Evolutionary conservation across 1,140 invertebrate species (phyloP).

Genomic region (Laupala kohalensis): DNA sequence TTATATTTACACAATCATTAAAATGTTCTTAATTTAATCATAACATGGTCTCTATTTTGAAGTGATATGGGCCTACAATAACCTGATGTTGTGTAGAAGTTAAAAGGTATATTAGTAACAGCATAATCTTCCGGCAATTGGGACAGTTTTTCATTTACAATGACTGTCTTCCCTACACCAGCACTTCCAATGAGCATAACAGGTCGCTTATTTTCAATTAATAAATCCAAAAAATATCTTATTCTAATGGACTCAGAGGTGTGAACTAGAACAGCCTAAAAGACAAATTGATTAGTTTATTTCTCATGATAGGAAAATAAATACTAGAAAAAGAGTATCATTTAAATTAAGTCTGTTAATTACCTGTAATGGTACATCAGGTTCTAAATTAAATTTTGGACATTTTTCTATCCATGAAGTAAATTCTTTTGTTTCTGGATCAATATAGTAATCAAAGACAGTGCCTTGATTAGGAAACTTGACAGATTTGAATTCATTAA

Average conservation of each 20-base stretch:
- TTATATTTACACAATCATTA: background rate
- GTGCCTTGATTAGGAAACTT: constrained; percentile 84
- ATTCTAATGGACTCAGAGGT: constrained; percentile 86
- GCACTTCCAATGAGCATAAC: constrained; percentile 89
- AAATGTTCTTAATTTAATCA: no score
- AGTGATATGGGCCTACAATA: constrained; percentile 5
- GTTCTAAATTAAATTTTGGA: constrained; percentile 80
- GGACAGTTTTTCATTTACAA: constrained; percentile 74
- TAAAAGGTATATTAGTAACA: constrained; percentile 85
- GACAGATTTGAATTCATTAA: constrained; percentile 88
- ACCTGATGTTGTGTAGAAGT: constrained; percentile 86
- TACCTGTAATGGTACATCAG: constrained; percentile 80
- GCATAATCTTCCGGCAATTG: constrained; percentile 73
- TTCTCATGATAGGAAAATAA: no score
- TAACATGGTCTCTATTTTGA: no score
- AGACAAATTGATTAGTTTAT: no score
- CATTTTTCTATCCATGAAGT: constrained; percentile 78
- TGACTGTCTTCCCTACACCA: constrained; percentile 80
- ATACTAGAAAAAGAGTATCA: no score
- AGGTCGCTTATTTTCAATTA: constrained; percentile 77
- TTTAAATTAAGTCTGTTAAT: no score
- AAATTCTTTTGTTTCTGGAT: constrained; percentile 79
- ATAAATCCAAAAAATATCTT: constrained; percentile 75
- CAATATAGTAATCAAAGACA: constrained; percentile 92
- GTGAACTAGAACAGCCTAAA: constrained; percentile 80